Evolutionary conservation across 2,888 invertebrate species (phyloP), one percentile per base, ranked within the genome.

Genomic region (Griposia aprilina): DNA sequence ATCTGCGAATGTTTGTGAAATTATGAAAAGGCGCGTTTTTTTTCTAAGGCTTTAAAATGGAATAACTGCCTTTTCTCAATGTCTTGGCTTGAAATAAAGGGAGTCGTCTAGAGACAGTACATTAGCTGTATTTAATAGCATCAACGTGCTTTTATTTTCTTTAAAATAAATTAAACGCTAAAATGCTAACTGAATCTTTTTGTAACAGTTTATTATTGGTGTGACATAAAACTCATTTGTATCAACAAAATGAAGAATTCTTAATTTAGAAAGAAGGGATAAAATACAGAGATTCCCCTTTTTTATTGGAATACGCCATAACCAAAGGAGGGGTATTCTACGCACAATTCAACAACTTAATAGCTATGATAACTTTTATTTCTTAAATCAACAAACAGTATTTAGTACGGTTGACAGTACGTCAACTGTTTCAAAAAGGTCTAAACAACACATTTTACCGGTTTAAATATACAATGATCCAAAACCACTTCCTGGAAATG

Each of bases 1-100:
- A 82, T 45, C 7, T 76, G 90, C 90, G 90, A 52, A 6, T 50
- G 23, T 57, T 23, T 41, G 69, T 48, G 10, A 41, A 48, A 76
- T 76, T 57, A 30, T 23, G 17, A 30, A 30, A 2, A 74, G 17
- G 8, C 17, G 67, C 7, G 15, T 15, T 30, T 1, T 50, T 72
- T 26, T 48, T n/a, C 11, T 30, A 1, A 10, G 59, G 11, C 50
- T 23, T 7, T 5, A 5, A 5, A 50, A 52, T 69, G 20, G 10
- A 20, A 26, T 41, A 11, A 23, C 41, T 50, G 26, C 23, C 11
- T 15, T 73, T 23, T 50, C 6, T 26, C 36, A 50, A n/a, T 45
- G 5, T 20, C 11, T 48, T 45, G 66, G 20, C 20, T 66, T 26
- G 26, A 26, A 45, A 17, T 10, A 17, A n/a, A 65, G 15, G n/a